Evolutionary conservation across 2,888 invertebrate species (phyloP).

Genomic region (Gandaritis pyraliata): DNA sequence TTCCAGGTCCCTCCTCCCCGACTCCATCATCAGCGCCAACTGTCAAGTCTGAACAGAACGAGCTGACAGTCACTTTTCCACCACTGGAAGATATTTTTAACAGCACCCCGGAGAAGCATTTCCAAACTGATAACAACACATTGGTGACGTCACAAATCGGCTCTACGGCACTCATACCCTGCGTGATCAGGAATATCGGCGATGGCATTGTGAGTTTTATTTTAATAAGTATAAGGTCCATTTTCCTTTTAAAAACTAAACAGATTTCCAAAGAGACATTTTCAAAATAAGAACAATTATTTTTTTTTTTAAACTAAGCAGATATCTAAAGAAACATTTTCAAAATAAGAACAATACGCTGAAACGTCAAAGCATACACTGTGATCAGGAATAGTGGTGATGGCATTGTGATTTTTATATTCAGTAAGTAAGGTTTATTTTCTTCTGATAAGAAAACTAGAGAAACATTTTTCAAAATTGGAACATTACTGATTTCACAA

Average conservation of each 20-base stretch:
- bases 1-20: constrained; percentile 61
- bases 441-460: background rate
- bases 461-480: constrained; percentile 87
- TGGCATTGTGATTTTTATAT: constrained; percentile 88
- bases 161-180: constrained; percentile 92
- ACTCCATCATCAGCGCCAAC: constrained; percentile 57
- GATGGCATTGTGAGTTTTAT: constrained; percentile 91
- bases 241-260: background rate
- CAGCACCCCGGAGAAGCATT: constrained; percentile 88
- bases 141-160: constrained; percentile 93
- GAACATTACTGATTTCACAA: constrained; percentile 85
- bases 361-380: constrained; percentile 92
- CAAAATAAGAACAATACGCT: constrained; percentile 92
- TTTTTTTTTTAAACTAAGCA: too few relatives aligned
- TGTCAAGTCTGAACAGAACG: constrained; percentile 68
- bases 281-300: constrained; percentile 93
- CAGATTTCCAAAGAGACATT: constrained; percentile 84
- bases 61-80: constrained; percentile 75
- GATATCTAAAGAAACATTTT: constrained; percentile 88
- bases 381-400: constrained; percentile 94
- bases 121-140: constrained; percentile 93
- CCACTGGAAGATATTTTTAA: constrained; percentile 76
- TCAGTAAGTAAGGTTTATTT: background rate
- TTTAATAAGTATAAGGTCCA: background rate
- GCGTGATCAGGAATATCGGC: constrained; percentile 93